Evolutionary conservation across 2,797 vertebrate genomes (phyloP).

Genomic region (Rhadinocentrus ornatus): DNA sequence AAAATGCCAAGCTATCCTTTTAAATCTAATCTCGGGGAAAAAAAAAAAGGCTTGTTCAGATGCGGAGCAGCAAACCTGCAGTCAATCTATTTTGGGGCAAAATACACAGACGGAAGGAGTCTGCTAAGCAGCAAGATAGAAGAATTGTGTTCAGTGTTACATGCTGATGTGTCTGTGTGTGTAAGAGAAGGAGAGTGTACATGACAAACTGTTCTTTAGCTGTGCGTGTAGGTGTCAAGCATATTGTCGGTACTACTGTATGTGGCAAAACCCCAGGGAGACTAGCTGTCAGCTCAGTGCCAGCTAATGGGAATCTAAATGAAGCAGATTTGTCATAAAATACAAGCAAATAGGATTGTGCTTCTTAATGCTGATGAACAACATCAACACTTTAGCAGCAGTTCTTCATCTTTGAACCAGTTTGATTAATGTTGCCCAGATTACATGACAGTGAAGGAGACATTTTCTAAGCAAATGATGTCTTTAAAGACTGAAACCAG

Average conservation of each 20-base stretch:
- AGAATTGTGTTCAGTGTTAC: constrained; percentile 47
- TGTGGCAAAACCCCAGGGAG: constrained; percentile 32
- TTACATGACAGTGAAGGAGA: neutral
- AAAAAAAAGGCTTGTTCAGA: constrained; percentile 41
- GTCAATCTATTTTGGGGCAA: constrained; percentile 54
- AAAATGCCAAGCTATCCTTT: constrained; percentile 47
- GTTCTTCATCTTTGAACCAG: neutral
- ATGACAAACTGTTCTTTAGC: constrained; percentile 58
- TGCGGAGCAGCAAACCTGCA: constrained; percentile 36
- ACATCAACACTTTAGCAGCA: neutral
- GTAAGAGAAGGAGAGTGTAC: constrained; percentile 26
- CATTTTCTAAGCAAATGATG: constrained; percentile 4
- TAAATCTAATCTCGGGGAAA: constrained; percentile 44
- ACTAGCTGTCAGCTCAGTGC: constrained; percentile 26
- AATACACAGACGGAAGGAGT: constrained; percentile 52
- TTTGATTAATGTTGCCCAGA: neutral
- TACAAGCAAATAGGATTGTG: neutral
- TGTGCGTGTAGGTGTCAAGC: constrained; percentile 58
- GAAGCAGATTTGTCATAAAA: constrained; percentile 20
- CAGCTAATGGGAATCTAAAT: constrained; percentile 39
- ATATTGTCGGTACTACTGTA: constrained; percentile 34
- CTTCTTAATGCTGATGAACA: constrained; percentile 4
- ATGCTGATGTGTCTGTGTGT: constrained; percentile 20
- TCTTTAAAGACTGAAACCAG: neutral
- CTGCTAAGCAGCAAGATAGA: constrained; percentile 48